Base-by-base conservation (phyloP, 2,797 vertebrate genomes). In the Natrix natrix region DNA sequence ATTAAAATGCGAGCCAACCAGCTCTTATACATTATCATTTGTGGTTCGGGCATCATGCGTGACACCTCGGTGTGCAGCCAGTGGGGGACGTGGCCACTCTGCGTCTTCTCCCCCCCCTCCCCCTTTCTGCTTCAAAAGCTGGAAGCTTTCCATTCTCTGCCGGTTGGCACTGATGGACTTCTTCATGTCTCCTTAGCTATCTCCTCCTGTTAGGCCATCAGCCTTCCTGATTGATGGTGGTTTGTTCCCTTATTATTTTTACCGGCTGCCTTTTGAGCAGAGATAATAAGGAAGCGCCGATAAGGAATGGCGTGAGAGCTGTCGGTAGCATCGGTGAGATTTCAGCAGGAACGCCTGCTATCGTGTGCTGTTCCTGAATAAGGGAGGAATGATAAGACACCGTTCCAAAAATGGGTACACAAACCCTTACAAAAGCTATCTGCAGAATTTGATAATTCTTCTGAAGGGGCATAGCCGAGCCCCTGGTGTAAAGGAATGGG, bases 331-430 rank as follows among this genome's bases (percentile, higher is more conserved):
- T 86, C 16, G 88, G 56, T 95, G 94, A 93, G 43, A 10, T 22
- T 95, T 94, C 90, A 96, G 91, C 69, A 96, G 95, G 94, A 94
- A 96, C 92, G 93, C 91, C 94, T 94, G 94, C 1, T 12, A 2
- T 63, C 10, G 94, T 95, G 95, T 93, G 92, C 95, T 95, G 90
- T 94, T 95, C 95, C 92, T 93, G 93, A 59, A 92, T 95, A 95
- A 96, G 95, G 96, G 95, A 92, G 94, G 61, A 94, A 92, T 89
- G 94, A 92, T 93, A 96, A 96, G 96, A 91, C 94, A 94, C 17
- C 63, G 0, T 95, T 97, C 96, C 93, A 93, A 95, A 92, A 94
- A 93, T 95, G 95, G 59, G 93, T 95, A 94, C 92, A 91, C 0
- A 54, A 93, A 88, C 91, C 28, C 93, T 95, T 95, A 95, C 89